A percentile compares a stretch with the other conserved stretches of the same genome.
Conservation (phyloP, 2,113 vertebrate species). For the Calyptommatus sinebrachiatus region DNA sequence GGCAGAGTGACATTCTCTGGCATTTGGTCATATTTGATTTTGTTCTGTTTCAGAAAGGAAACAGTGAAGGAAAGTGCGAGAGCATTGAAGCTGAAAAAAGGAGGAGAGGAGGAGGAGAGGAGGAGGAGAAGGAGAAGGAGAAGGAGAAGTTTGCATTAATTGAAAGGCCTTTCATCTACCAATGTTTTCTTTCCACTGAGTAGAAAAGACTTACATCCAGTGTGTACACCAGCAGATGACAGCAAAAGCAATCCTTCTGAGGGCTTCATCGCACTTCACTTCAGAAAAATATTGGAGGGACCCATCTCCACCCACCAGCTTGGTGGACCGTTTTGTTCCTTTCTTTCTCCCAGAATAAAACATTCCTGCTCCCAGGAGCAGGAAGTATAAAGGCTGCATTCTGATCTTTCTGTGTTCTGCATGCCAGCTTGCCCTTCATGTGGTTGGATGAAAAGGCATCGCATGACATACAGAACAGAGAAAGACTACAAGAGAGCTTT, state of each 20-base stretch:
- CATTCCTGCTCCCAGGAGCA: too few relatives aligned
- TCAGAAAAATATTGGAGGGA: too few relatives aligned
- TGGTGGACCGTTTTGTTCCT: neutral
- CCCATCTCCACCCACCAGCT: too few relatives aligned
- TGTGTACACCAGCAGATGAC: too few relatives aligned
- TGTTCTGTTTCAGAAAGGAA: constrained; percentile 3
- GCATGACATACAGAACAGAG: too few relatives aligned
- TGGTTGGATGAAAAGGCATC: too few relatives aligned
- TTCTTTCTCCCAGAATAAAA: neutral
- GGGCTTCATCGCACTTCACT: neutral
- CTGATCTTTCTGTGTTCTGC: too few relatives aligned
- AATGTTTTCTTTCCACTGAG: neutral
- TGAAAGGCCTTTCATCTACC: neutral
- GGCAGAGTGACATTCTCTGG: neutral
- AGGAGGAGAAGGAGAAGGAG: neutral
- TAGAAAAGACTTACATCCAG: too few relatives aligned
- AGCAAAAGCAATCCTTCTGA: neutral
- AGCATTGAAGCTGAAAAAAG: neutral
- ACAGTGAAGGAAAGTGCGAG: neutral
- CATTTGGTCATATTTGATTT: constrained; percentile 1
- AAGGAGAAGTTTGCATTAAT: neutral
- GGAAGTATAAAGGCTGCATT: too few relatives aligned
- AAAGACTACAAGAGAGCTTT: too few relatives aligned
- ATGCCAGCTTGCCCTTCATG: too few relatives aligned
- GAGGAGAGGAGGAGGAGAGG: neutral